Evolutionary conservation across 2,888 invertebrate species (phyloP), one percentile per base, ranked within the genome.

Genomic region (Cremastinae sp.): DNA sequence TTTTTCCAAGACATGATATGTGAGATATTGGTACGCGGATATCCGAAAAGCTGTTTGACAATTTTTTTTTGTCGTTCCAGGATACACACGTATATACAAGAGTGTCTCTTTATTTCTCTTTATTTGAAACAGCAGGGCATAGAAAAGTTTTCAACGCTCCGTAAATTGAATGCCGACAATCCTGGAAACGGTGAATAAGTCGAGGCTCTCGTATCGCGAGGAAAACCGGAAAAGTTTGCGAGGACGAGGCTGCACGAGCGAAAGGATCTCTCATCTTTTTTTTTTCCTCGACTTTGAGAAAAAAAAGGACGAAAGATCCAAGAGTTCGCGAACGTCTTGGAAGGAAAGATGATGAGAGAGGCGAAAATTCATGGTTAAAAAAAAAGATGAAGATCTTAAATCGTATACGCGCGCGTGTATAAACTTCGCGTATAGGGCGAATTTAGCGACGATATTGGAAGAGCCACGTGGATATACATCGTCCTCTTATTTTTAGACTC

Each of bases 201-300:
- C 10, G 58, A 28, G 47, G 20, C 51, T 69, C 28, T 8, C 51
- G n/a, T 35, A 39, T n/a, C 74, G 18, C 14, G 62, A 12, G 9
- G 56, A 43, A 62, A 69, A 51, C 56, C 74, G 69, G 62, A 74
- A 74, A 74, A 74, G 62, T 74, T 74, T 74, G 74, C 49, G 58
- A 43, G 28, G 28, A 28, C 28, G 28, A 28, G 28, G 28, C 5
- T 56, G 49, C 64, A 43, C 51, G 43, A n/a, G 69, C 28, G 41
- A 49, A 22, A n/a, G n/a, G n/a, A n/a, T n/a, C n/a, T n/a, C n/a
- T n/a, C n/a, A n/a, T n/a, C n/a, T n/a, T n/a, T n/a, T n/a, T n/a
- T n/a, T n/a, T n/a, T n/a, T n/a, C n/a, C n/a, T 18, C 18, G 47
- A 3, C 16, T 0, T 2, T 8, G 37, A 35, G 20, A 45, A 49